Conservation (phyloP, 2,888 invertebrate genomes). For the Drosophila hamatofila region DNA sequence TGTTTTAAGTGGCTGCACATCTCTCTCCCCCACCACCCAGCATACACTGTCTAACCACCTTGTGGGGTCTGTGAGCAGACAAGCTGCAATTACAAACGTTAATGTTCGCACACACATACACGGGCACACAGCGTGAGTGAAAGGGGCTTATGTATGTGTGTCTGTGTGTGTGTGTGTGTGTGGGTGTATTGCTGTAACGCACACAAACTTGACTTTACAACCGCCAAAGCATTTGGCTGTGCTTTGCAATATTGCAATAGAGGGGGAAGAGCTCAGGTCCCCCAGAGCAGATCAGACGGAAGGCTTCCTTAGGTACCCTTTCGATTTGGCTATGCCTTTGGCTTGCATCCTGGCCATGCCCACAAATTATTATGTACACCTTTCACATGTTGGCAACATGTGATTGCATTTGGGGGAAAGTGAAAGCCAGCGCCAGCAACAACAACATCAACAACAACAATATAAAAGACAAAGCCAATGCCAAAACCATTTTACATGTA, state of each 20-base stretch:
- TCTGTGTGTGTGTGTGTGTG: too few relatives aligned
- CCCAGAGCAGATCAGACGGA: constrained; percentile 15
- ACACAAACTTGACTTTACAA: constrained; percentile 70
- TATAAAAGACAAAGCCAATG: constrained; percentile 39
- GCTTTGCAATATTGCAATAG: constrained; percentile 47
- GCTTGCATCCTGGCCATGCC: constrained; percentile 16
- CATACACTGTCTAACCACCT: background rate
- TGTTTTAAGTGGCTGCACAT: constrained; percentile 76
- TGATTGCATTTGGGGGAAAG: constrained; percentile 76
- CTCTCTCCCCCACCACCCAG: background rate
- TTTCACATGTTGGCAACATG: constrained; percentile 80
- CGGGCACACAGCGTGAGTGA: background rate
- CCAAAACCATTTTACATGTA: constrained; percentile 58
- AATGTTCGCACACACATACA: constrained; percentile 64
- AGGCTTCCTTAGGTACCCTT: background rate
- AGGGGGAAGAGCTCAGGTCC: background rate
- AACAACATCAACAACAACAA: constrained; percentile 17
- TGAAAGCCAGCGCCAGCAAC: constrained; percentile 55
- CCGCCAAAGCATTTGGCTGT: constrained; percentile 66
- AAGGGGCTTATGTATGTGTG: background rate
- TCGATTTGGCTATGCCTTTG: constrained; percentile 8
- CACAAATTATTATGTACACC: constrained; percentile 78
- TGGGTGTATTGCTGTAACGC: constrained; percentile 6
- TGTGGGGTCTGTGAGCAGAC: constrained; percentile 52
- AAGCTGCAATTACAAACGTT: constrained; percentile 82